Evolutionary conservation across 2,888 invertebrate species (phyloP).

Genomic region (Clanis bilineata): DNA sequence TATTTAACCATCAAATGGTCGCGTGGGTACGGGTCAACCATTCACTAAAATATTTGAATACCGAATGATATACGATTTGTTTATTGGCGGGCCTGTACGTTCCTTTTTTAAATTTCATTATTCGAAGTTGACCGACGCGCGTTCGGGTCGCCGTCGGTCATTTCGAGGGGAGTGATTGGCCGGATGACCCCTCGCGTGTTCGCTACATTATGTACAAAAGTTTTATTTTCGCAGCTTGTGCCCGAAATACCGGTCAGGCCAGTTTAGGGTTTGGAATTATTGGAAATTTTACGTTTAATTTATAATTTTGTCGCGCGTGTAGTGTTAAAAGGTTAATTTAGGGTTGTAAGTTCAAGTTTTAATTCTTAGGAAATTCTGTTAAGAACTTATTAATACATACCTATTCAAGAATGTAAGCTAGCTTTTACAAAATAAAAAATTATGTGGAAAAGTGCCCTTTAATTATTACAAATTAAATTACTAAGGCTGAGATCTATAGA

Average conservation of each 20-base stretch:
- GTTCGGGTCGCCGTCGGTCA: constrained; percentile 72
- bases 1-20: constrained; percentile 79
- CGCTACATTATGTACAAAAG: constrained; percentile 69
- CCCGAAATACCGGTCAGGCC: constrained; percentile 54
- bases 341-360: constrained; percentile 57
- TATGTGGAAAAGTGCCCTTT: too few species aligned
- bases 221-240: constrained; percentile 77
- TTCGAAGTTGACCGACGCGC: constrained; percentile 67
- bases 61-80: constrained; percentile 82
- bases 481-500: too few species aligned
- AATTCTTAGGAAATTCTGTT: background rate
- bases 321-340: constrained; percentile 63
- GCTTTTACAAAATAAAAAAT: too few species aligned
- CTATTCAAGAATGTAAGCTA: constrained; percentile 17
- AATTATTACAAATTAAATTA: too few species aligned
- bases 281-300: constrained; percentile 79
- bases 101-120: constrained; percentile 77
- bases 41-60: constrained; percentile 78
- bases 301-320: constrained; percentile 71
- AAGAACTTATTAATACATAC: background rate
- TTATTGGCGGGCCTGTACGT: constrained; percentile 78
- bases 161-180: constrained; percentile 57
- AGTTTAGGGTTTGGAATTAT: constrained; percentile 51
- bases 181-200: constrained; percentile 64
- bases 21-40: constrained; percentile 80